These are phyloP conservation scores for Microctonus brassicae DNA, from an alignment of 2,888 invertebrate species.

Conservation along the genomic window DNA sequence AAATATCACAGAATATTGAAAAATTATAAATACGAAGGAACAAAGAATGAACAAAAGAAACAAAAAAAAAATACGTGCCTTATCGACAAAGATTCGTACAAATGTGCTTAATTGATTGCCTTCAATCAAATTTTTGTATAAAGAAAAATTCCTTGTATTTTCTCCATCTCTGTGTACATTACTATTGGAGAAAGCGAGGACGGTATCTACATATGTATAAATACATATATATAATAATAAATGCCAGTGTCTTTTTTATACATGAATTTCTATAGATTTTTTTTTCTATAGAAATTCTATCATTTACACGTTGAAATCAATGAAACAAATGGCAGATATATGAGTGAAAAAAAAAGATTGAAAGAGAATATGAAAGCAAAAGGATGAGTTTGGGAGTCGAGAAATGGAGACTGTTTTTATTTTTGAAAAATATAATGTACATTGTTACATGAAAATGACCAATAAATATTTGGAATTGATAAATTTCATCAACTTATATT, in stretches of 20 bases:
- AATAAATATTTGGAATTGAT: background rate
- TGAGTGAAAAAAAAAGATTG: background rate
- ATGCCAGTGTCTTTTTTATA: background rate
- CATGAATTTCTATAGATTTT: background rate
- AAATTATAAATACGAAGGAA: constrained; percentile 4
- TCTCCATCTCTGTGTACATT: constrained; percentile 5
- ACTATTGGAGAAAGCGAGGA: background rate
- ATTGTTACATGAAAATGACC: background rate
- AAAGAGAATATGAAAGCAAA: background rate
- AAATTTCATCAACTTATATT: constrained; percentile 2
- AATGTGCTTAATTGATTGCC: constrained; percentile 1
- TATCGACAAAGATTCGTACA: constrained; percentile 18
- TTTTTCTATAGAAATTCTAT: background rate
- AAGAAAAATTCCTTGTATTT: background rate
- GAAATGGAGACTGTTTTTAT: constrained; percentile 32
- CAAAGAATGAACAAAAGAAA: constrained; percentile 19
- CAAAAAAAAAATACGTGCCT: constrained; percentile 22
- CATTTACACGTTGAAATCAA: background rate
- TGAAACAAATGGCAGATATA: background rate
- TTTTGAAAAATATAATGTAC: constrained; percentile 15
- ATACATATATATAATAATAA: background rate
- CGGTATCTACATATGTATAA: background rate
- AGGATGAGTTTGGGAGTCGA: background rate
- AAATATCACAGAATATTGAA: background rate
- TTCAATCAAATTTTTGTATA: constrained; percentile 12